Evolutionary conservation across 2,797 vertebrate genomes (phyloP).

Genomic region (Myoxocephalus aenaeus): DNA sequence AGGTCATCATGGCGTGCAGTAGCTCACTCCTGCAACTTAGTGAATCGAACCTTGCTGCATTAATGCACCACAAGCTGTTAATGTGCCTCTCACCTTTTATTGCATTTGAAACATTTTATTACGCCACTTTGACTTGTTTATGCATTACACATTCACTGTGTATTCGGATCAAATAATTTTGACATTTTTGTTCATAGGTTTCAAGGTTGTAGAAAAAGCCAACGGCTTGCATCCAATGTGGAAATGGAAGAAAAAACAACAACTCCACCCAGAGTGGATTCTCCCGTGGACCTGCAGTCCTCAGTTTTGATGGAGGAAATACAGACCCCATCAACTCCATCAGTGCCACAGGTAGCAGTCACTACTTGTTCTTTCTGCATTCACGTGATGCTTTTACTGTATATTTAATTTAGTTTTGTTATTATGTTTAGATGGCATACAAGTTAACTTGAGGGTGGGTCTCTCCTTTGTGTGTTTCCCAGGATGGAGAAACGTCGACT

Average conservation of each 20-base stretch:
- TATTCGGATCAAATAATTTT: neutral
- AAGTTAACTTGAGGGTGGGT: neutral
- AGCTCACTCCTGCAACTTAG: neutral
- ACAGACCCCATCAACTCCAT: neutral
- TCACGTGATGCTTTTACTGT: neutral
- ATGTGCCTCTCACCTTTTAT: neutral
- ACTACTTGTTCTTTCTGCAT: neutral
- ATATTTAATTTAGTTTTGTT: neutral
- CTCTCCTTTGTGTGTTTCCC: slow-evolving; percentile 17
- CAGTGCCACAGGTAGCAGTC: slow-evolving; percentile 44
- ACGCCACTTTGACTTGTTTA: neutral
- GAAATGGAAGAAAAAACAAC: neutral
- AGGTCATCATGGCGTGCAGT: neutral
- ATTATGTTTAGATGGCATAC: neutral
- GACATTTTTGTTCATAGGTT: slow-evolving; percentile 5
- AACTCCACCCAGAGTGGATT: neutral
- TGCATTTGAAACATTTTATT: neutral
- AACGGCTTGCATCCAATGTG: accelerated
- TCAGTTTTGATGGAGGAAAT: slow-evolving; percentile 15
- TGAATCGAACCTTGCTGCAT: neutral
- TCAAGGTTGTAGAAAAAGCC: slow-evolving; percentile 16
- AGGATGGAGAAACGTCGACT: slow-evolving; percentile 41
- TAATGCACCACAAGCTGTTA: neutral
- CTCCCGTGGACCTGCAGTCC: neutral
- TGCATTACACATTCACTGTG: neutral